These are phyloP conservation scores for Drosophila sturtevanti DNA, from an alignment of 1,140 invertebrate species.

Conservation along the genomic window DNA sequence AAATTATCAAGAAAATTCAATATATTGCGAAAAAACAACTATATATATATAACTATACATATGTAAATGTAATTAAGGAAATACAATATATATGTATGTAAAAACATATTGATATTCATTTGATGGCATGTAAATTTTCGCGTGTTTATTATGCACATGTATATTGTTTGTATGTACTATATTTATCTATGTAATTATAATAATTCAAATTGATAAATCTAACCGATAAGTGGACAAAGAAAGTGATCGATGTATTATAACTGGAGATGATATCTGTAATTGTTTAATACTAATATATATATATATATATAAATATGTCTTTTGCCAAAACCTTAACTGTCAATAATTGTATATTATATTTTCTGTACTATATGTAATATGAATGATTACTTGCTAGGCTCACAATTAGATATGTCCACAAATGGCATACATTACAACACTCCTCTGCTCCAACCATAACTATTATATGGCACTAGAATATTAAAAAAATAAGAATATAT, in stretches of 20 bases:
- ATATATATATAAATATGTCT: constrained; percentile 27
- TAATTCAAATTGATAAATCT: constrained; percentile 25
- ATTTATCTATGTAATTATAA: constrained; percentile 64
- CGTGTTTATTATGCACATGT: constrained; percentile 51
- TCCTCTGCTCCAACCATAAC: constrained; percentile 1
- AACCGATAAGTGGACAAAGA: neutral
- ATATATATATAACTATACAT: neutral
- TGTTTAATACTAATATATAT: constrained; percentile 44
- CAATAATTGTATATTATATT: constrained; percentile 50
- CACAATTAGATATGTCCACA: neutral
- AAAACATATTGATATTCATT: neutral
- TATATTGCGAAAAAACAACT: neutral
- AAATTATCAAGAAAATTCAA: neutral
- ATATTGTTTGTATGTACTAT: constrained; percentile 39
- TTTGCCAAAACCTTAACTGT: constrained; percentile 68
- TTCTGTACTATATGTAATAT: constrained; percentile 47
- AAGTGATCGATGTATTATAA: constrained; percentile 26
- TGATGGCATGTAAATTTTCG: constrained; percentile 50
- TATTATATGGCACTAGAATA: constrained; percentile 27
- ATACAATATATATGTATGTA: constrained; percentile 11
- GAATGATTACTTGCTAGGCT: constrained; percentile 21
- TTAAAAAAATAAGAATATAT: constrained; percentile 16
- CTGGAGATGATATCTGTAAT: constrained; percentile 25
- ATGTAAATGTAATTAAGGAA: constrained; percentile 4
- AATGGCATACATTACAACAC: neutral